Conservation (phyloP, 1,140 invertebrate genomes). For the Lasaia peninsularis region DNA sequence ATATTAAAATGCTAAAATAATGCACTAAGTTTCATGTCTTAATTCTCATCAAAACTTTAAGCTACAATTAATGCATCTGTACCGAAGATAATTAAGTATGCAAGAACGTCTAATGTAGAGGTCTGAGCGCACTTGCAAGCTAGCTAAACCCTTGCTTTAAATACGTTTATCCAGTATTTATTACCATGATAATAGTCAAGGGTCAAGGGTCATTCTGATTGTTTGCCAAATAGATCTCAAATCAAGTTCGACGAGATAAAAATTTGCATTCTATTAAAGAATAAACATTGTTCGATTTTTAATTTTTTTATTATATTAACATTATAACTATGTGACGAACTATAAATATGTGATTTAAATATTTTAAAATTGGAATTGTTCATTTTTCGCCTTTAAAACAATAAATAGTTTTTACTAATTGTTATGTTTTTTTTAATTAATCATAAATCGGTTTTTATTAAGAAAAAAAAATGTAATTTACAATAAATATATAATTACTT, state of each 20-base stretch:
- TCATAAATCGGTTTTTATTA: too few relatives aligned
- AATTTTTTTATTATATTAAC: not conserved
- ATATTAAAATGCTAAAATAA: too few relatives aligned
- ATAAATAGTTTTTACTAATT: too few relatives aligned
- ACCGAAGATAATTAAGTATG: constrained; percentile 53
- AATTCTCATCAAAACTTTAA: not conserved
- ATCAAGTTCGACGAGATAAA: constrained; percentile 27
- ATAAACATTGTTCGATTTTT: not conserved
- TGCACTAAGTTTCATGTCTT: too few relatives aligned
- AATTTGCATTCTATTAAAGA: constrained; percentile 12
- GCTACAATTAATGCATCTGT: constrained; percentile 13
- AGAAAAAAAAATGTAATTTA: too few relatives aligned
- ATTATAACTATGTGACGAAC: too few relatives aligned
- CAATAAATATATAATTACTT: too few relatives aligned
- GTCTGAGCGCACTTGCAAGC: constrained; percentile 36
- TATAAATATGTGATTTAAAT: too few relatives aligned
- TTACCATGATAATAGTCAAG: constrained; percentile 58
- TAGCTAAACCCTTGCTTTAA: constrained; percentile 43
- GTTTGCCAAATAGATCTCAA: constrained; percentile 34
- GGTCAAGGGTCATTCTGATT: constrained; percentile 41
- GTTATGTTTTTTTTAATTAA: too few relatives aligned
- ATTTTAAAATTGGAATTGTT: too few relatives aligned
- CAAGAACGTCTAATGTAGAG: constrained; percentile 54
- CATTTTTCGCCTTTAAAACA: too few relatives aligned
- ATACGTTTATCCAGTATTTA: constrained; percentile 25